phyloP scores from a whole-genome alignment of 2,888 invertebrate species.

The Biston betularia region DNA sequence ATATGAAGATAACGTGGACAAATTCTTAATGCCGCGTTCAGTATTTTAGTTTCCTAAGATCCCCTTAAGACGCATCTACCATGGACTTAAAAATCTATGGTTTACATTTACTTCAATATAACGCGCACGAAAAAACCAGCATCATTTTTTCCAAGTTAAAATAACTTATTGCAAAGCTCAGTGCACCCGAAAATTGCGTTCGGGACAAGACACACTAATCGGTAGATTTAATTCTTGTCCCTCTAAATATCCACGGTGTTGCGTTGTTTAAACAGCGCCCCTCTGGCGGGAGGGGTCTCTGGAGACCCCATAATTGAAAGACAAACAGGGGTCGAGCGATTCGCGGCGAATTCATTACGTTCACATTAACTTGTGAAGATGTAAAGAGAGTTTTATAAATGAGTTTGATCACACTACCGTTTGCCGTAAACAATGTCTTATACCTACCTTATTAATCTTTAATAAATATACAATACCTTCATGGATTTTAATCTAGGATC shows the following conservation, averaged over 20 bases:
- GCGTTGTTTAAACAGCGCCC: slow-evolving; percentile 70
- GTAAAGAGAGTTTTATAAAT: not conserved
- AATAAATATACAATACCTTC: no score
- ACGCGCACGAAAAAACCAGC: not conserved
- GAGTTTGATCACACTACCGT: no score
- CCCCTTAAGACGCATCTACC: no score
- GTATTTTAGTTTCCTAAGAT: no score
- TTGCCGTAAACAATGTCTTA: no score
- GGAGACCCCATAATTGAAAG: slow-evolving; percentile 81
- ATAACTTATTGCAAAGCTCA: slow-evolving; percentile 48
- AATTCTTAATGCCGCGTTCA: no score
- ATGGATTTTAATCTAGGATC: no score
- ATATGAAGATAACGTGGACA: no score
- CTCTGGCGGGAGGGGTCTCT: slow-evolving; percentile 50
- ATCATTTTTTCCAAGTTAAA: not conserved
- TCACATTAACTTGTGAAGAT: slow-evolving; percentile 68
- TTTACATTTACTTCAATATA: not conserved
- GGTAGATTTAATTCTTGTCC: slow-evolving; percentile 77
- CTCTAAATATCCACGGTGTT: slow-evolving; percentile 74
- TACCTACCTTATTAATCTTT: no score
- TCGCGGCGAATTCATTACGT: slow-evolving; percentile 83
- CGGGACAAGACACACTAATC: slow-evolving; percentile 59
- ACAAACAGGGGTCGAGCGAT: slow-evolving; percentile 80
- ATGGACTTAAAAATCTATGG: no score
- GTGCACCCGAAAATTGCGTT: slow-evolving; percentile 65